These are phyloP conservation scores for Clamator glandarius DNA, from an alignment of 2,797 vertebrate genomes.

Conservation along the genomic window DNA sequence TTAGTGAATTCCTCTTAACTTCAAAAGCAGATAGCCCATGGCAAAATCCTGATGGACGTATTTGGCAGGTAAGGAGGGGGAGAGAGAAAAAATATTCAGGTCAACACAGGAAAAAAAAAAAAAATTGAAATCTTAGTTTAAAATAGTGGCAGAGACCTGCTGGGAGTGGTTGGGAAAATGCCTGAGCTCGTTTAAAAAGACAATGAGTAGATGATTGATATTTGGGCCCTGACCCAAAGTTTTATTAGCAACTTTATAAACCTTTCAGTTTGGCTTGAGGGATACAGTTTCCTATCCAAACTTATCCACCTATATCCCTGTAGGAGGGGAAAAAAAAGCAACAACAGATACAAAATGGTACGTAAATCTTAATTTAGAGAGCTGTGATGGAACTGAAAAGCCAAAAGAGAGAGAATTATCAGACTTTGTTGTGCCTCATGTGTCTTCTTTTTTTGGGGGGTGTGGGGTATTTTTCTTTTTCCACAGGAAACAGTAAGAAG, in stretches of 20 bases:
- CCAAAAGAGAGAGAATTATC: neutral
- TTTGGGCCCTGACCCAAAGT: slow-evolving; percentile 41
- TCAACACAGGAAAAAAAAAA: neutral
- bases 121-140: slow-evolving; percentile 10
- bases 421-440: neutral
- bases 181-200: slow-evolving; percentile 47
- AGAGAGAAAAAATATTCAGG: slow-evolving; percentile 35
- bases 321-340: neutral
- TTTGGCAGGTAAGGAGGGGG: slow-evolving; percentile 27
- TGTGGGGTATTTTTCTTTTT: neutral
- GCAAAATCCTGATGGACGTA: slow-evolving; percentile 36
- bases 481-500: neutral
- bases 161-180: slow-evolving; percentile 50
- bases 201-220: slow-evolving; percentile 52
- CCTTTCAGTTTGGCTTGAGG: slow-evolving; percentile 41
- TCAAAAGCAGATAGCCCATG: slow-evolving; percentile 37
- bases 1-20: slow-evolving; percentile 47
- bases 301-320: slow-evolving; percentile 28
- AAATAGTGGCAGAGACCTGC: slow-evolving; percentile 35
- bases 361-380: slow-evolving; percentile 40
- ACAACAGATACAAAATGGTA: neutral
- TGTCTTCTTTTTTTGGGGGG: rapidly evolving
- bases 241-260: slow-evolving; percentile 64
- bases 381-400: neutral
- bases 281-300: slow-evolving; percentile 38